Base-by-base conservation (phyloP, 2,888 invertebrate genomes). In the Hyles lineata region DNA sequence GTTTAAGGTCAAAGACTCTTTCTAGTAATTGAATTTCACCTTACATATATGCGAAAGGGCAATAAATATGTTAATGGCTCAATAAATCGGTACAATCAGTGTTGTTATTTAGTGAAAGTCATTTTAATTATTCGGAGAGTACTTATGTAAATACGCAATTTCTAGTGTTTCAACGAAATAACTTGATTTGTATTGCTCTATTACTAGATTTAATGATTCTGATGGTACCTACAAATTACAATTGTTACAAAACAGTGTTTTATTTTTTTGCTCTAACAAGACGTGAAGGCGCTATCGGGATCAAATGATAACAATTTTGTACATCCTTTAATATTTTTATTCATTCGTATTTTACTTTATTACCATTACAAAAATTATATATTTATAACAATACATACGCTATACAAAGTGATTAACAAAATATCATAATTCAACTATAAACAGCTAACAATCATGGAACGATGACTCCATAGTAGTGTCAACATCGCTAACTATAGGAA, bases 351-450 rank as follows among this genome's bases (percentile, higher is more conserved):
- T 43, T 63, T 63, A 63, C 43, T 50, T 67, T n/a, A 71, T 67
- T 67, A 58, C 67, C 52, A 58, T 58, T 58, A 58, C 67, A 35
- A 72, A 62, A 72, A 63, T 32, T 63, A 72, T 72, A 72, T 59
- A 70, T 67, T 77, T 77, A 71, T 72, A 78, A 71, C 76, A 79
- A 77, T 78, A 77, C 75, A 74, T 80, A 74, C 73, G 63, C 72
- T 74, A 79, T 76, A 80, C 73, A 76, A 74, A 72, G 73, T 77
- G 76, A 78, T 79, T 74, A 79, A 80, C 77, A 79, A 79, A 78
- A 74, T 80, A 77, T 76, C 75, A 74, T 72, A 75, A 76, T 74
- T 71, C 63, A 63, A 75, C 70, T 73, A 75, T 67, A 74, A 81
- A 77, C 79, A 79, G 79, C 79, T 77, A 75, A 76, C 76, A 76